These are phyloP conservation scores for Poliocrania exsul DNA, from an alignment of 2,797 vertebrate species.

Conservation along the genomic window DNA sequence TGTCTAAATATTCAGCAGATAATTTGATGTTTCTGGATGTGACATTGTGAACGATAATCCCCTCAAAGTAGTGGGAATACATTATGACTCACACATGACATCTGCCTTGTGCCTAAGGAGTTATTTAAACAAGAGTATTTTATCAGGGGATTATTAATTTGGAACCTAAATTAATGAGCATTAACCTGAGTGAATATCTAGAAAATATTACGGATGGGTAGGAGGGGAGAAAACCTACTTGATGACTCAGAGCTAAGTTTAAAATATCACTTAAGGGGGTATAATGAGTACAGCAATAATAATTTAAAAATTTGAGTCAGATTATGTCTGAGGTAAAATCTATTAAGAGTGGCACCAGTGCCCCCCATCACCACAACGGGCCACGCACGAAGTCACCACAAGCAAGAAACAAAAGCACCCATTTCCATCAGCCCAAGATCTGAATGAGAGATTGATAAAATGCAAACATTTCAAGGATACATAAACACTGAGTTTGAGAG, in stretches of 20 bases:
- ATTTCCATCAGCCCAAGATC: background rate
- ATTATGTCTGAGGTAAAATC: background rate
- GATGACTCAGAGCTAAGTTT: background rate
- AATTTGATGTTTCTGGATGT: constrained; percentile 45
- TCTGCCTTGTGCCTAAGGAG: background rate
- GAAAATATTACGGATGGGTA: background rate
- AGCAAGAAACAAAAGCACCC: background rate
- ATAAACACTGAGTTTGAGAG: background rate
- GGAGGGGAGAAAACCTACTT: background rate
- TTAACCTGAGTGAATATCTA: constrained; percentile 3
- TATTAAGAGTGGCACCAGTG: background rate
- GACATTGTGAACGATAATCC: constrained; percentile 34
- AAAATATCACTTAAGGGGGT: background rate
- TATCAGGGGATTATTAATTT: constrained; percentile 40
- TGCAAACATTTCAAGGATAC: background rate
- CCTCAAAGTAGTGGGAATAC: constrained; percentile 35
- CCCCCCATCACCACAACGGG: background rate
- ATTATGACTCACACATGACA: constrained; percentile 43
- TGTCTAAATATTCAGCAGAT: constrained; percentile 37
- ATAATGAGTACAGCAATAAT: background rate
- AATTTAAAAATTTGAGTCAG: background rate
- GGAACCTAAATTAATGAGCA: constrained; percentile 32
- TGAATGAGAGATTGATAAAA: background rate
- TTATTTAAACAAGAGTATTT: constrained; percentile 35
- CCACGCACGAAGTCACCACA: background rate